Evolutionary conservation across 2,113 vertebrate genomes (phyloP).

Genomic region (Riparia riparia): DNA sequence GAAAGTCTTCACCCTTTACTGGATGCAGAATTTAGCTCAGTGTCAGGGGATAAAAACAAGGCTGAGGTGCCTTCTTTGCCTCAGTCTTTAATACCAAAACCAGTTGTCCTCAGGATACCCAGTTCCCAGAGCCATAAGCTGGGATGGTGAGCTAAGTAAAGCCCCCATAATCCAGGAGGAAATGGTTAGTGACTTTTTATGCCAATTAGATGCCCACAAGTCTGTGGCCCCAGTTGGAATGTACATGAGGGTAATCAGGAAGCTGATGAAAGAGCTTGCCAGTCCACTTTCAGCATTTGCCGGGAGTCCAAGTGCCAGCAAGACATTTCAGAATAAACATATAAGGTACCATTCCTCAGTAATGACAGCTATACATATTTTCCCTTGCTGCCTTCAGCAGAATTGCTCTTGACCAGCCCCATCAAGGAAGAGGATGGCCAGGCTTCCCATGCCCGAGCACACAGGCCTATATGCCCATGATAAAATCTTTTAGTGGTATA

Average conservation of each 20-base stretch:
- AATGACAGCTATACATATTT: neutral
- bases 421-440: neutral
- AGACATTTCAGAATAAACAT: neutral
- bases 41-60: neutral
- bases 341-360: neutral
- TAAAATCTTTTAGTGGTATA: neutral
- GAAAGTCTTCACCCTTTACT: neutral
- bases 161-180: neutral
- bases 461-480: neutral
- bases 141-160: neutral
- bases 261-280: neutral
- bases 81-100: neutral
- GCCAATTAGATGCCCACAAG: neutral
- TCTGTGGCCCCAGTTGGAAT: neutral
- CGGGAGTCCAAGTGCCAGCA: neutral
- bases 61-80: neutral
- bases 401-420: neutral
- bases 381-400: neutral
- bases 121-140: neutral
- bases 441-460: neutral
- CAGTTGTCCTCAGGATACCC: neutral
- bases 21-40: neutral
- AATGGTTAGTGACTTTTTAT: neutral
- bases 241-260: rapidly evolving
- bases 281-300: neutral